These are phyloP conservation scores for Cerastis rubricosa DNA, from an alignment of 2,888 invertebrate genomes.

Conservation along the genomic window DNA sequence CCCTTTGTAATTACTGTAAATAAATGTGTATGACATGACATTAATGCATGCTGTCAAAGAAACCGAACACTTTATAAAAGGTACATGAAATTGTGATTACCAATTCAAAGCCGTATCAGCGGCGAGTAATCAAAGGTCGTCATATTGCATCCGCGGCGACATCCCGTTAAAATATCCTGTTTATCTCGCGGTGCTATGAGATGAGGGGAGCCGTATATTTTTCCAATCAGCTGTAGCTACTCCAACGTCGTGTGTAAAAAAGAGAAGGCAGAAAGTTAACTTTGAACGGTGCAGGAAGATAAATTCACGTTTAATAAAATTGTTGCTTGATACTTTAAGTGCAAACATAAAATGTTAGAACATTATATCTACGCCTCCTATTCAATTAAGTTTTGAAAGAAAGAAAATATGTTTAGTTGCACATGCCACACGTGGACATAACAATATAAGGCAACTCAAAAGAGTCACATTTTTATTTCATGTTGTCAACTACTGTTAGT, in stretches of 20 bases:
- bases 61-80: neutral
- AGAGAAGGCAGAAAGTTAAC: slow-evolving; percentile 10
- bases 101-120: slow-evolving; percentile 31
- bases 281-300: neutral
- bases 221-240: slow-evolving; percentile 53
- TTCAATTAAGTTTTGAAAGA: neutral
- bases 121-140: slow-evolving; percentile 24
- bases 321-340: neutral
- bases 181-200: slow-evolving; percentile 44
- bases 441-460: neutral
- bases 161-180: slow-evolving; percentile 56
- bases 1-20: neutral
- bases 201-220: slow-evolving; percentile 46
- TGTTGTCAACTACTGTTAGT: neutral
- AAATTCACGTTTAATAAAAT: neutral
- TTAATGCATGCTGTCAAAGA: slow-evolving; percentile 2
- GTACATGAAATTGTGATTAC: slow-evolving; percentile 22
- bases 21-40: neutral
- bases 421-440: neutral
- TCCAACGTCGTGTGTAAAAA: neutral
- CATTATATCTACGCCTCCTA: neutral
- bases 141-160: slow-evolving; percentile 25
- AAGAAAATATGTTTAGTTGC: neutral
- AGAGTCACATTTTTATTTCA: neutral
- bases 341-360: neutral